These are phyloP conservation scores for Anguilla japonica DNA, from an alignment of 2,113 vertebrate genomes.

Conservation along the genomic window DNA sequence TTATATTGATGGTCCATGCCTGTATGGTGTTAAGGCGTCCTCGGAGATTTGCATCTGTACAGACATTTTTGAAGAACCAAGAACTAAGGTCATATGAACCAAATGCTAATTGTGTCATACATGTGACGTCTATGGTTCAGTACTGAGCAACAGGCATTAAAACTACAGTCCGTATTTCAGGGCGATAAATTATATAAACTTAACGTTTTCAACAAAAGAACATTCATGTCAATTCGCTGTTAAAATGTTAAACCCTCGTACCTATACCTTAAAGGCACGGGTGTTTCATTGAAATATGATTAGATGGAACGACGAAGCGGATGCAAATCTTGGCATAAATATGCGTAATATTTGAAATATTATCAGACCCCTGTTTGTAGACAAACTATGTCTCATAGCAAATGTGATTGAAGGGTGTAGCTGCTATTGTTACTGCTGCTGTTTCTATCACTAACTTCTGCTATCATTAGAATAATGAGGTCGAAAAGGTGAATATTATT, in stretches of 20 bases:
- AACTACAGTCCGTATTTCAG: background rate
- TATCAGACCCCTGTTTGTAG: background rate
- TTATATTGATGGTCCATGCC: conserved; percentile 14
- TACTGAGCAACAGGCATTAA: background rate
- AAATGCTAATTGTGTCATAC: background rate
- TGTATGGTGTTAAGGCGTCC: conserved; percentile 6
- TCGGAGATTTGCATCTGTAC: background rate
- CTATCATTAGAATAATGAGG: background rate
- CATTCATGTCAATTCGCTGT: background rate
- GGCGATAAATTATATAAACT: background rate
- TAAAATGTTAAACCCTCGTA: background rate
- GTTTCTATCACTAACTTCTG: background rate
- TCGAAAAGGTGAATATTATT: too few species aligned
- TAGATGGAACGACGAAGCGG: background rate
- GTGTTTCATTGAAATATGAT: background rate
- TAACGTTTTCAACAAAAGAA: background rate
- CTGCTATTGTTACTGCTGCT: background rate
- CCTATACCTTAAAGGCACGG: too few species aligned
- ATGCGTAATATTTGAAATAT: background rate
- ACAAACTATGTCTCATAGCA: background rate
- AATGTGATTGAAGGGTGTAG: too few species aligned
- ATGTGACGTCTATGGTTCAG: background rate
- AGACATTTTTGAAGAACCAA: background rate
- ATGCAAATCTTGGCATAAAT: background rate
- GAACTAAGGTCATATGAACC: background rate